A percentile compares a stretch with the other conserved stretches of the same genome.
These are phyloP conservation scores for Acleris literana DNA, from an alignment of 2,888 invertebrate species.

Conservation along the genomic window DNA sequence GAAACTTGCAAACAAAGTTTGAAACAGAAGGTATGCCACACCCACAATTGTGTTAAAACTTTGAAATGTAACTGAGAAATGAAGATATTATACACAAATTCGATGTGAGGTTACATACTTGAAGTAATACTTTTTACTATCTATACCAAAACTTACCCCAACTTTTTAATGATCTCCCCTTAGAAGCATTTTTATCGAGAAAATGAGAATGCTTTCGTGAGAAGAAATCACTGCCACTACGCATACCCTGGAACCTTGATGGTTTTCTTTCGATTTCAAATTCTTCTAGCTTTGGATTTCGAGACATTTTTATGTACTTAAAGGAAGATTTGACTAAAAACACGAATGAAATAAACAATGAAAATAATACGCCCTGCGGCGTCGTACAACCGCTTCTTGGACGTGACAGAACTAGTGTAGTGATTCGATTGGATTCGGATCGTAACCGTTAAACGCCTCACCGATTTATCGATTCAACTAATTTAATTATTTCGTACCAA, in stretches of 20 bases:
- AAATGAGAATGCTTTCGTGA: constrained; percentile 42
- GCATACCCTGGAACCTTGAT: constrained; percentile 47
- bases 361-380: constrained; percentile 26
- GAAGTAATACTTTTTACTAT: neutral
- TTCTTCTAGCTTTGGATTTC: constrained; percentile 66
- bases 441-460: neutral
- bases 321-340: constrained; percentile 9
- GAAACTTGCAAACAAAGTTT: constrained; percentile 27
- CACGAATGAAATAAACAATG: constrained; percentile 27
- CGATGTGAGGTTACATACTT: neutral
- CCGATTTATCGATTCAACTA: constrained; percentile 19
- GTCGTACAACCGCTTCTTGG: constrained; percentile 30
- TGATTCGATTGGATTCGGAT: neutral
- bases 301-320: constrained; percentile 52
- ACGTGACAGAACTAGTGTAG: constrained; percentile 37
- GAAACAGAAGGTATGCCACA: constrained; percentile 22
- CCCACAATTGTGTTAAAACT: constrained; percentile 18
- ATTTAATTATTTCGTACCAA: constrained; percentile 21
- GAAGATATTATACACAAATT: neutral
- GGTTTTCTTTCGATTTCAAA: constrained; percentile 70
- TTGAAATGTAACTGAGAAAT: constrained; percentile 16
- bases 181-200: constrained; percentile 24
- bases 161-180: constrained; percentile 74
- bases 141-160: constrained; percentile 75
- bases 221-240: constrained; percentile 56